Conservation (phyloP, 2,113 vertebrate genomes). For the Brienomyrus brachyistius region DNA sequence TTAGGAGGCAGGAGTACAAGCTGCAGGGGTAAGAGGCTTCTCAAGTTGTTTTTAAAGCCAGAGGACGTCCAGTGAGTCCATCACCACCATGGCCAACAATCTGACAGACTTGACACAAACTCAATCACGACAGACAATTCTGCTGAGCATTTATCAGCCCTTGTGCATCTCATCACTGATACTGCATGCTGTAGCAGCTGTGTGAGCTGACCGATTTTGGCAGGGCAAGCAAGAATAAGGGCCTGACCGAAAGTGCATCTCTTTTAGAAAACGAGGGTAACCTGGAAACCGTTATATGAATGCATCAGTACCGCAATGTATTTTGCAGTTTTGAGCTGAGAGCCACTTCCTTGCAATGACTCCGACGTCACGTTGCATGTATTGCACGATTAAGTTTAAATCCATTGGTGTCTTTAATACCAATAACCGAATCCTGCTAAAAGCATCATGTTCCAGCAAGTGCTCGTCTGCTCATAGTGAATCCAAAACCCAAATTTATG, state of each 20-base stretch:
- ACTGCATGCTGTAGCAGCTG: conserved; percentile 29
- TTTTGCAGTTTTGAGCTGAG: background rate
- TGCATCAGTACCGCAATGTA: background rate
- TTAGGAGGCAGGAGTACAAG: background rate
- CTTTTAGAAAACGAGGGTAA: conserved; percentile 27
- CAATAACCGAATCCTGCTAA: background rate
- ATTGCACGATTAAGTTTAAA: background rate
- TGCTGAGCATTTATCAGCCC: conserved; percentile 7
- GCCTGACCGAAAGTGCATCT: conserved; percentile 28
- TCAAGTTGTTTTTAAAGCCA: background rate
- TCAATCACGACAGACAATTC: conserved; percentile 25
- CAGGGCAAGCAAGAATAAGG: conserved; percentile 28
- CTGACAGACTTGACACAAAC: conserved; percentile 10
- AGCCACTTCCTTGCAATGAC: background rate
- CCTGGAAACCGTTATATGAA: background rate
- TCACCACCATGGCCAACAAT: conserved; percentile 4
- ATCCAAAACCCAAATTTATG: background rate
- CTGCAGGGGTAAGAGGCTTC: too few species aligned
- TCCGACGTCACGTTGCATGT: background rate
- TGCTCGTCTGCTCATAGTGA: background rate
- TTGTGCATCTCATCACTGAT: conserved; percentile 16
- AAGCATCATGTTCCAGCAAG: background rate
- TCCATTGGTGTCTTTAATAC: background rate
- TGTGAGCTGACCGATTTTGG: conserved; percentile 18
- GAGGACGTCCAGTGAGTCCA: background rate